Evolutionary conservation across 2,888 invertebrate species (phyloP), one percentile per base, ranked within the genome.

Genomic region (Lagria hirta): DNA sequence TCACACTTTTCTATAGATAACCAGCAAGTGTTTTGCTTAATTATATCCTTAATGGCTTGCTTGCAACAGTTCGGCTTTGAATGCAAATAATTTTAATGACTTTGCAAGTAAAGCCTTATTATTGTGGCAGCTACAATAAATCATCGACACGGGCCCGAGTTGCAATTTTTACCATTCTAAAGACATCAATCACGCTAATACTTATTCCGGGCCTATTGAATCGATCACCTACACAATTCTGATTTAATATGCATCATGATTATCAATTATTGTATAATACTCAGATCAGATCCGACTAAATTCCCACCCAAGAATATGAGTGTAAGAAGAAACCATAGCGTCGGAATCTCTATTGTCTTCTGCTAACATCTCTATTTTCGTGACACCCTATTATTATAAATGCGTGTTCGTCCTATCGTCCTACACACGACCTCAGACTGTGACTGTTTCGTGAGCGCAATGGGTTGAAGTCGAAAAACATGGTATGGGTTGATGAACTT

Each of bases 301-400:
- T 48, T 47, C 53, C 59, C 57, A 58, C 51, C 55, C 54, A 56
- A 52, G n/a, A n/a, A n/a, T n/a, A n/a, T n/a, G n/a, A n/a, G 53
- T 49, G 56, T 52, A 44, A 43, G 43, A 43, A 57, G 49, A 50
- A 48, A 48, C 52, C 53, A 44, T 56, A 47, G 51, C 57, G 52
- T 52, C 51, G 48, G 55, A 46, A 52, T 45, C 48, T 49, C 60
- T 51, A 61, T 62, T 62, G 60, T 62, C 58, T 60, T 56, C 45
- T 50, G 53, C 49, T 55, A 58, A 62, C 60, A 51, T 59, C 62
- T 61, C 57, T 56, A 61, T 62, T 57, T 53, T 49, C 51, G 23
- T 55, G 59, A 55, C 58, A 58, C 58, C 58, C 59, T 56, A 49
- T 61, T 51, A 62, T 62, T 61, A 61, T 42, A 40, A 42, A 21